phyloP scores from a whole-genome alignment of 2,797 vertebrate genomes.

The Falco novaeseelandiae region DNA sequence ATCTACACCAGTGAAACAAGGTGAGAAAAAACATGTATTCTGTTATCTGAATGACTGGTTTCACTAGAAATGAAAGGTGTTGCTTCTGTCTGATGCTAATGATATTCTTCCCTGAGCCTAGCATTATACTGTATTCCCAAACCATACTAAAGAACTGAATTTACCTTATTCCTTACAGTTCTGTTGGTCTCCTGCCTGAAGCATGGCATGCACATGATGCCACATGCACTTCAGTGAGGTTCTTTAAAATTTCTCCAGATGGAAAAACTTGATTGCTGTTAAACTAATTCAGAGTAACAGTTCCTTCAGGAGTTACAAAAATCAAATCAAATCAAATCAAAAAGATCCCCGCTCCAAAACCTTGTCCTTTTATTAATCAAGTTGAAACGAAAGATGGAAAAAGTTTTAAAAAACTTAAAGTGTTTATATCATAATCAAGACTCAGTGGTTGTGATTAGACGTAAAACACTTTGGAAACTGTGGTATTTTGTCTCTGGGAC shows the following conservation, averaged over 20 bases:
- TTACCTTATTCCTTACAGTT: neutral
- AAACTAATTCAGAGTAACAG: neutral
- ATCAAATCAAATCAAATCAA: neutral
- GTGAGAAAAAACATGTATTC: conserved; percentile 24
- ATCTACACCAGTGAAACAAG: conserved; percentile 81
- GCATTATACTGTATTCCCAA: neutral
- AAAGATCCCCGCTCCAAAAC: neutral
- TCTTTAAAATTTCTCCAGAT: neutral
- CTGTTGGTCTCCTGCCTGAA: neutral
- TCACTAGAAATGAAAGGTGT: neutral
- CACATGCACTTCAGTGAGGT: neutral
- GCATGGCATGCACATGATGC: neutral
- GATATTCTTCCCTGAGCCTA: neutral
- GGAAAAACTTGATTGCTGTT: neutral
- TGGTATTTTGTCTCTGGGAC: neutral
- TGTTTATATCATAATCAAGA: neutral
- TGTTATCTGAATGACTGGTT: neutral
- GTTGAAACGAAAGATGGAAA: neutral
- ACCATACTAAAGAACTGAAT: neutral
- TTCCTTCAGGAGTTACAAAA: neutral
- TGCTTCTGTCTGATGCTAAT: neutral
- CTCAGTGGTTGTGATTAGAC: neutral
- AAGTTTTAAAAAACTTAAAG: neutral
- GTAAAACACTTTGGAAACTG: neutral
- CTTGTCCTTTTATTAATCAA: neutral